Evolutionary conservation across 2,888 invertebrate species (phyloP).

Genomic region (Drosophila multiciliata): DNA sequence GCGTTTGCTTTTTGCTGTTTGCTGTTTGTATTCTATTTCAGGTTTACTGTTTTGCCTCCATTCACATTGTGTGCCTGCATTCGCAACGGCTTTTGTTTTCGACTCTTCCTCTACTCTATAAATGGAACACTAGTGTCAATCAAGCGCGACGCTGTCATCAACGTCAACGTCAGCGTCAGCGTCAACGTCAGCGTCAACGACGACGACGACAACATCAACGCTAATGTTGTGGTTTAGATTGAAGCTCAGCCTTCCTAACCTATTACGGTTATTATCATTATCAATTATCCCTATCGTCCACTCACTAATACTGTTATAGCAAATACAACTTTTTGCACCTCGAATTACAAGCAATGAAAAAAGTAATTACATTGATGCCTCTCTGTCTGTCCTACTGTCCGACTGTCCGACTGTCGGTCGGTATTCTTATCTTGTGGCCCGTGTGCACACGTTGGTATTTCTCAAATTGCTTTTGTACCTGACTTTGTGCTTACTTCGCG

Average conservation of each 20-base stretch:
- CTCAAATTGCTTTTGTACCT: slow-evolving; percentile 1
- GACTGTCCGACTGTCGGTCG: not conserved
- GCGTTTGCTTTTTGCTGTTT: slow-evolving; percentile 21
- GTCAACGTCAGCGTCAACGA: not conserved
- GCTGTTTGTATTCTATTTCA: slow-evolving; percentile 18
- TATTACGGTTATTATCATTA: slow-evolving; percentile 33
- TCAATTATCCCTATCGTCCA: slow-evolving; percentile 41
- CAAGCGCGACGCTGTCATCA: slow-evolving; percentile 51
- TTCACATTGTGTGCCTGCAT: slow-evolving; percentile 2
- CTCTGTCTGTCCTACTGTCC: not conserved
- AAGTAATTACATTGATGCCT: slow-evolving; percentile 36
- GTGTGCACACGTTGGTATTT: slow-evolving; percentile 11
- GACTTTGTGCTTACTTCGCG: not conserved
- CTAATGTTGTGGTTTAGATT: not conserved
- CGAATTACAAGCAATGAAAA: slow-evolving; percentile 21
- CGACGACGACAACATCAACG: not conserved
- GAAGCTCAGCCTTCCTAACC: not conserved
- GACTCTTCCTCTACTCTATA: slow-evolving; percentile 29
- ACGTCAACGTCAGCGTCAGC: slow-evolving; percentile 15
- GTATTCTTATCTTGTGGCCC: slow-evolving; percentile 12
- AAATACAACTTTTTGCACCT: slow-evolving; percentile 3
- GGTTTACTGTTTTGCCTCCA: slow-evolving; percentile 10
- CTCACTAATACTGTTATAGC: not conserved
- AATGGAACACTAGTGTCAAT: slow-evolving; percentile 44
- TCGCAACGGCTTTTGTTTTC: slow-evolving; percentile 38